A percentile compares a stretch with the other conserved stretches of the same genome.
Evolutionary conservation across 2,888 invertebrate genomes (phyloP).

Genomic region (Drosophila leonis): DNA sequence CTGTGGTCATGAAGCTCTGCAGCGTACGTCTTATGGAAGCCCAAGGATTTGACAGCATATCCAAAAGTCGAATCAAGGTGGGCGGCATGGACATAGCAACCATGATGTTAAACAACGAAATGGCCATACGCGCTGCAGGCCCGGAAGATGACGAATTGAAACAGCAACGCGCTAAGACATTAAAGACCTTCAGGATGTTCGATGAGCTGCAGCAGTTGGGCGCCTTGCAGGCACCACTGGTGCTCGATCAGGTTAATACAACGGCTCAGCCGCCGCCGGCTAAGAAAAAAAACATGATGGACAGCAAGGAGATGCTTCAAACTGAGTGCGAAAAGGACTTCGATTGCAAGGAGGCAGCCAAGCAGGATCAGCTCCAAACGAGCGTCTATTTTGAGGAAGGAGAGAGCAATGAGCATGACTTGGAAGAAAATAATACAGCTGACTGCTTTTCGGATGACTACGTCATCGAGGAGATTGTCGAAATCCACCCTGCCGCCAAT

Average conservation of each 20-base stretch:
- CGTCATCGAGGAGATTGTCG: constrained; percentile 9
- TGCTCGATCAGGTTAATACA: constrained; percentile 14
- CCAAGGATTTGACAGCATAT: constrained; percentile 14
- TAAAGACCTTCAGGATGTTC: constrained; percentile 46
- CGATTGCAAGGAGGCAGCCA: constrained; percentile 50
- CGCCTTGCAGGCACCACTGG: background rate
- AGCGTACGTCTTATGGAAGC: constrained; percentile 83
- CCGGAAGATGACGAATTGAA: background rate
- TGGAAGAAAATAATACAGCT: background rate
- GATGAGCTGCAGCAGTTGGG: constrained; percentile 42
- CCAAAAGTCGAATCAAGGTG: constrained; percentile 72
- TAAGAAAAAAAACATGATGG: constrained; percentile 40
- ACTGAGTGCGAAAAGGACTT: constrained; percentile 36
- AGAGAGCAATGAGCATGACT: background rate
- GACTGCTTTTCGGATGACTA: constrained; percentile 22
- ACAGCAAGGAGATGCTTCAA: constrained; percentile 2
- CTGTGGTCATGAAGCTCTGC: constrained; percentile 87
- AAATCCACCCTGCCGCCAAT: constrained; percentile 22
- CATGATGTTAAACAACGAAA: constrained; percentile 60
- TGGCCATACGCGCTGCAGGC: constrained; percentile 29
- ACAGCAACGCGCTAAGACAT: background rate
- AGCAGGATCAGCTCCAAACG: constrained; percentile 5
- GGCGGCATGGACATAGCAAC: constrained; percentile 68
- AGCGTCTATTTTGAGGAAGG: background rate
- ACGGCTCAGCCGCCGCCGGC: constrained; percentile 42